Evolutionary conservation across 1,140 invertebrate species (phyloP).

Genomic region (Micrasema longulum): DNA sequence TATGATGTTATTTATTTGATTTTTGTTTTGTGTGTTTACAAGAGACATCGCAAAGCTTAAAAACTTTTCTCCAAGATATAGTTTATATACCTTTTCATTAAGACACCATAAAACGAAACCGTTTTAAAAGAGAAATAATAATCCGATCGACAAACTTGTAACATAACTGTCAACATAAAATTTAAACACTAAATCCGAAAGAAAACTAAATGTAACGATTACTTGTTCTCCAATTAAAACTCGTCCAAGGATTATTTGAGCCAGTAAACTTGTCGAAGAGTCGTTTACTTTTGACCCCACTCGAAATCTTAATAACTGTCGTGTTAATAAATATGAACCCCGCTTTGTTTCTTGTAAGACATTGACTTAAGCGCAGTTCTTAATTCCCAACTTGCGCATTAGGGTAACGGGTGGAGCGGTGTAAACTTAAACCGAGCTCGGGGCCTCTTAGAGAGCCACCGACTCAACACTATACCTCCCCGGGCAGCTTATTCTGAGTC

Average conservation of each 20-base stretch:
- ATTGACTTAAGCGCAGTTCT: slow-evolving; percentile 43
- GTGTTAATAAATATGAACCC: slow-evolving; percentile 41
- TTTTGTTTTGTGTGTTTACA: too few species aligned
- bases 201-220: not conserved
- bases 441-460: slow-evolving; percentile 36
- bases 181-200: too few species aligned
- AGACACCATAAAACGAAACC: too few species aligned
- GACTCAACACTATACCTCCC: slow-evolving; percentile 38
- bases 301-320: slow-evolving; percentile 39
- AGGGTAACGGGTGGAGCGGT: slow-evolving; percentile 36
- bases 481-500: not conserved
- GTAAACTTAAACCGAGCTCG: slow-evolving; percentile 39
- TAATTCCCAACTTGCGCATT: slow-evolving; percentile 41
- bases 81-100: too few species aligned
- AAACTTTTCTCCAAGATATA: too few species aligned
- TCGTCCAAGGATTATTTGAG: slow-evolving; percentile 9
- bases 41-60: too few species aligned
- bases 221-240: slow-evolving; percentile 30
- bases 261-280: slow-evolving; percentile 13
- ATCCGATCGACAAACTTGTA: too few species aligned
- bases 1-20: too few species aligned
- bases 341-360: slow-evolving; percentile 41
- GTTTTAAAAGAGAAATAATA: too few species aligned
- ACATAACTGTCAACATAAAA: too few species aligned
- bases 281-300: slow-evolving; percentile 37